Percentiles rank a stretch among this genome's conserved stretches.
phyloP scores from a whole-genome alignment of 2,113 vertebrate species.

The Otus sunia region DNA sequence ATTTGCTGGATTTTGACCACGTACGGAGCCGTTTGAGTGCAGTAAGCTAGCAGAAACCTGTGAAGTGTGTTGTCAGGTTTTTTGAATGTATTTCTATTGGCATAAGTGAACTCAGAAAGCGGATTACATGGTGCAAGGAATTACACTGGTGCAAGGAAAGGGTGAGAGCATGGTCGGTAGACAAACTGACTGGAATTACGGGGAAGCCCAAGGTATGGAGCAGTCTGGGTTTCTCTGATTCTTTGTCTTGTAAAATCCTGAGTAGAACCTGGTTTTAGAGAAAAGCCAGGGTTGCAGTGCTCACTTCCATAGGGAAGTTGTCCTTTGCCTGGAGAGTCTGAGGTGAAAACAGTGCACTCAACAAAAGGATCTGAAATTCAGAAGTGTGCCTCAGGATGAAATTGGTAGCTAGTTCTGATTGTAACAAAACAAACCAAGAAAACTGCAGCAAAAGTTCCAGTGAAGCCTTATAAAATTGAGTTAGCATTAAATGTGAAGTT shows the following conservation, averaged over 20 bases:
- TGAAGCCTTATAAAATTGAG: not conserved
- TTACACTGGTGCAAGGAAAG: not conserved
- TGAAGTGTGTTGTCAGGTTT: not conserved
- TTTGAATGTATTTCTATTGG: not conserved
- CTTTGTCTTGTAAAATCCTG: not conserved
- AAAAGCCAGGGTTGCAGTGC: not conserved
- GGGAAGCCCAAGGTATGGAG: fast-evolving
- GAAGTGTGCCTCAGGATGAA: not conserved
- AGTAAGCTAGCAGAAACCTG: not conserved
- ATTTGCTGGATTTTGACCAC: fast-evolving
- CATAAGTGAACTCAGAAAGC: not conserved
- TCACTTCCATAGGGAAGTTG: not conserved
- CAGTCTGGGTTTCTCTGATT: not conserved
- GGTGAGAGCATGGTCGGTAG: not conserved
- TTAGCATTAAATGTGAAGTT: not conserved
- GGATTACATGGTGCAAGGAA: not conserved
- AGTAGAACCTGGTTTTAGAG: not conserved
- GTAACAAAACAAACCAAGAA: no score
- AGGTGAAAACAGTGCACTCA: no score
- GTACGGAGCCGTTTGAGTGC: fast-evolving
- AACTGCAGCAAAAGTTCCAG: not conserved
- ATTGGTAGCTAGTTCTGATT: not conserved
- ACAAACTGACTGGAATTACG: not conserved
- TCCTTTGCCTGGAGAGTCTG: not conserved
- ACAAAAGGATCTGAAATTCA: not conserved